Evolutionary conservation across 2,888 invertebrate species (phyloP).

Genomic region (Eupithecia inturbata): DNA sequence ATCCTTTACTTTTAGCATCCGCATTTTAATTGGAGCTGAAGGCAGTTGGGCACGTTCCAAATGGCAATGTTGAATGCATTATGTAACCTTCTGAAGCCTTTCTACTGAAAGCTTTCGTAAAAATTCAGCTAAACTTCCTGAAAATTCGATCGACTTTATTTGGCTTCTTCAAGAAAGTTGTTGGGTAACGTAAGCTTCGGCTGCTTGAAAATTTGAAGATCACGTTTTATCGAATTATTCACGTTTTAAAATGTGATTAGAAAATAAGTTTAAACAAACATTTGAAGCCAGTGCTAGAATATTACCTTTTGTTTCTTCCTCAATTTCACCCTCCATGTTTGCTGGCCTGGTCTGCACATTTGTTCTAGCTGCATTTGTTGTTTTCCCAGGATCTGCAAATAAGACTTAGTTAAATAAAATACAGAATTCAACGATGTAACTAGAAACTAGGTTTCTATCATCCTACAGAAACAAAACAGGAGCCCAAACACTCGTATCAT

Average conservation of each 20-base stretch:
- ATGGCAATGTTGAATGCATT: constrained; percentile 59
- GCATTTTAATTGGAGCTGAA: constrained; percentile 75
- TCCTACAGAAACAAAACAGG: not conserved
- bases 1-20: constrained; percentile 69
- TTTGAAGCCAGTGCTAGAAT: not conserved
- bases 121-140: constrained; percentile 10
- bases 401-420: not conserved
- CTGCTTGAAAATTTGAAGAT: not conserved
- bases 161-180: not conserved
- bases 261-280: not conserved
- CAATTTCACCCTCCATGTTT: not conserved
- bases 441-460: not conserved
- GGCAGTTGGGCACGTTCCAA: constrained; percentile 74
- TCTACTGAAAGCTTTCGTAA: constrained; percentile 22
- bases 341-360: not conserved
- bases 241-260: not conserved
- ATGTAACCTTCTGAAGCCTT: constrained; percentile 32
- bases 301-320: constrained; percentile 1
- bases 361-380: not conserved
- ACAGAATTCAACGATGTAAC: not conserved
- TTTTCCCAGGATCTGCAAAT: constrained; percentile 5
- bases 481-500: not conserved
- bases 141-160: constrained; percentile 16
- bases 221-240: not conserved
- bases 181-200: not conserved